phyloP scores from a whole-genome alignment of 2,888 invertebrate species.

The Magallana nippona region DNA sequence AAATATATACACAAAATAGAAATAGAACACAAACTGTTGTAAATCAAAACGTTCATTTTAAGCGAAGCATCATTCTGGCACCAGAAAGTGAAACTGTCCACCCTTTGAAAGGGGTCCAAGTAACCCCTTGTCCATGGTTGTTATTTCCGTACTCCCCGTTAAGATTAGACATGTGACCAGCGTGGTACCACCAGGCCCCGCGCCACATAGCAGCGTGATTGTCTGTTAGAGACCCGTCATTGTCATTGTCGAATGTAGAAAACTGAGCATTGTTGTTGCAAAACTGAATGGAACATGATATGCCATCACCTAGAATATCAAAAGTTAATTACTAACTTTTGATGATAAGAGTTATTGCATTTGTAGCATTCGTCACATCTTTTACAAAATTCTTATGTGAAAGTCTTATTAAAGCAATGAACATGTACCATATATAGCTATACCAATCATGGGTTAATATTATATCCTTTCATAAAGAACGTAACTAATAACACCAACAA shows the following conservation, averaged over 20 bases:
- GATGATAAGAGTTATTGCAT: background rate
- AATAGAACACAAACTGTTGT: too few relatives aligned
- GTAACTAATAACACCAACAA: too few relatives aligned
- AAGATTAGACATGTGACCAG: background rate
- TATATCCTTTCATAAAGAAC: too few relatives aligned
- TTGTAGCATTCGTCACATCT: background rate
- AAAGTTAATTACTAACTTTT: background rate
- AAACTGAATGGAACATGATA: background rate
- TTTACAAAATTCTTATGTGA: too few relatives aligned
- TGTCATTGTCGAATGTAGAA: background rate
- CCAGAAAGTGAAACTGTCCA: background rate
- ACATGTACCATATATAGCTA: too few relatives aligned
- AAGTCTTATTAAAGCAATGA: too few relatives aligned
- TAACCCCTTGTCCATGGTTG: background rate
- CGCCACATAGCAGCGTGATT: background rate
- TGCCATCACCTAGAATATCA: background rate
- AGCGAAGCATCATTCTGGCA: background rate
- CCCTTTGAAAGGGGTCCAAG: background rate
- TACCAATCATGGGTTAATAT: too few relatives aligned
- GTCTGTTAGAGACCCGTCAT: background rate
- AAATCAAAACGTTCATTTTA: too few relatives aligned
- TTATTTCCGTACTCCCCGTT: background rate
- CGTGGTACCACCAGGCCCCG: background rate
- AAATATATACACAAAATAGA: too few relatives aligned
- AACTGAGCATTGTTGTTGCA: conserved; percentile 1